Evolutionary conservation across 2,113 vertebrate species (phyloP), one percentile per base, ranked within the genome.

Genomic region (Genyomyrus donnyi): DNA sequence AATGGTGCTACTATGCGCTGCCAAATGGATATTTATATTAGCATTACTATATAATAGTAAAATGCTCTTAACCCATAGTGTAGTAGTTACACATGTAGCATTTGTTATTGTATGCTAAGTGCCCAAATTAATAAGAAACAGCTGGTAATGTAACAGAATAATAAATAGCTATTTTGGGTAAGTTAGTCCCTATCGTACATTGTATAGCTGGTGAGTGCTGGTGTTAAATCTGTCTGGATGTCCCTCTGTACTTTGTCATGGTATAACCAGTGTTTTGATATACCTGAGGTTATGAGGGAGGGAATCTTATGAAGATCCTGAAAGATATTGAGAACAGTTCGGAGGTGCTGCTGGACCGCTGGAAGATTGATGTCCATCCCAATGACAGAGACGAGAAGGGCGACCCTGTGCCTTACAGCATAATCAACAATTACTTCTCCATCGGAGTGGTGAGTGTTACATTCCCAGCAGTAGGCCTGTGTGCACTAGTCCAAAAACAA

Each of bases 351-450:
- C 92, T 98, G 92, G 98, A 99, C 93, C 97, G 98, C 91, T 99
- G 98, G 98, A 97, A 96, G 50, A 97, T 99, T 1, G 97, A 98
- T 3, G 95, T 99, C 39, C 95, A 96, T 56, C 96, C 97, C 70
- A 95, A 96, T 1, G 97, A 99, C 94, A 98, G 97, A 94, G 98
- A 98, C 84, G 97, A 98, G 94, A 97, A 96, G 89, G 97, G 97
- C 85, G 98, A 98, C 93, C 97, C 97, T 90, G 98, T 98, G 95
- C 98, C 98, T 95, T 98, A 99, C 95, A 97, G 95, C 90, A 99
- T 99, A 92, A 95, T 99, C 90, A 99, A 99, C 95, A 99, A 98
- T 95, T 99, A 99, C 93, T 98, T 99, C 94, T 99, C 97, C 92
- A 98, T 99, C 92, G 96, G 97, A 7, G 96, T 97, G 96, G 96